Percentiles rank a stretch among this genome's conserved stretches.
Conservation (phyloP, 2,113 vertebrate species). For the Arenaria interpres region DNA sequence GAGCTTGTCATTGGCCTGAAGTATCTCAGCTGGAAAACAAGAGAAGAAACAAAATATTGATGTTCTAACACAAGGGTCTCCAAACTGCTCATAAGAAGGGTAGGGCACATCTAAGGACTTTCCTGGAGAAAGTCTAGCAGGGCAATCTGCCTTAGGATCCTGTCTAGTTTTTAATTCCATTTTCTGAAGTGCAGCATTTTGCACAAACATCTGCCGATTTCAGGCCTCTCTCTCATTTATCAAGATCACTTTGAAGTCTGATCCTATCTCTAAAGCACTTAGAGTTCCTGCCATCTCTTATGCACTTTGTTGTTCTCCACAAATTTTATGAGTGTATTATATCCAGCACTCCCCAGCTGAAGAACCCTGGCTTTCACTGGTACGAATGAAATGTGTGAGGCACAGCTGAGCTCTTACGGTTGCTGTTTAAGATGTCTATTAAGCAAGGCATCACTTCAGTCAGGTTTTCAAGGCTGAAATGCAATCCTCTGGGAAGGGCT, state of each 20-base stretch:
- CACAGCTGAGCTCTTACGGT: neutral
- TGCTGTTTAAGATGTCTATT: neutral
- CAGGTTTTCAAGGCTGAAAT: neutral
- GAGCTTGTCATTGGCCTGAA: slow-evolving; percentile 85
- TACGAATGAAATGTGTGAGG: neutral
- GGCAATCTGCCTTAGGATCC: neutral
- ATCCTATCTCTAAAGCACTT: neutral
- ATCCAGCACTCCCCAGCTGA: neutral
- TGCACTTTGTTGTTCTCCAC: neutral
- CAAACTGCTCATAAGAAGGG: neutral
- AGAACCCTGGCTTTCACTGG: neutral
- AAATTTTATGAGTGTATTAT: neutral
- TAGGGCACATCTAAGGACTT: neutral
- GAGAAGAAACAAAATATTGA: neutral
- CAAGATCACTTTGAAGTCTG: neutral
- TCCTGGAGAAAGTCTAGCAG: neutral
- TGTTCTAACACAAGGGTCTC: fast-evolving
- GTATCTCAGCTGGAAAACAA: slow-evolving; percentile 74
- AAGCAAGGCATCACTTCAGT: neutral
- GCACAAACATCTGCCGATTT: neutral
- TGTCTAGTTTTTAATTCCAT: neutral
- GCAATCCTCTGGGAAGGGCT: neutral
- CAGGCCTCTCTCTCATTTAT: neutral
- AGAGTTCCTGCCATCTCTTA: neutral
- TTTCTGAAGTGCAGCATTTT: neutral